Conservation (phyloP, 2,888 invertebrate species). For the Drosophila maculinotata region DNA sequence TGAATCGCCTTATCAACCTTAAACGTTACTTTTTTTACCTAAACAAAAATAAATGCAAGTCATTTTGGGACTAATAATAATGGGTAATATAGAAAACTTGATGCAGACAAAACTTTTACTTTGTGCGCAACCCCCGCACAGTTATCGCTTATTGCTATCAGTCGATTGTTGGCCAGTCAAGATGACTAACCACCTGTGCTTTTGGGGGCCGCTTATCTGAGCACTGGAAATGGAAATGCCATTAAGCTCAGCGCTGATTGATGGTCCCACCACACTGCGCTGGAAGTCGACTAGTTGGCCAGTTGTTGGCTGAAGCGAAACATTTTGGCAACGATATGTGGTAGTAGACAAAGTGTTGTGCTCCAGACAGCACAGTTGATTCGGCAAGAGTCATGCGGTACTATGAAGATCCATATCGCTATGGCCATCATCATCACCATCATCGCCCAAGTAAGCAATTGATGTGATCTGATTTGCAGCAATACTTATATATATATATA, state of each 20-base stretch:
- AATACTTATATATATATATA: background rate
- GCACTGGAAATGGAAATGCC: slow-evolving; percentile 31
- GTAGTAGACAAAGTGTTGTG: slow-evolving; percentile 60
- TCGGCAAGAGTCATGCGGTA: slow-evolving; percentile 56
- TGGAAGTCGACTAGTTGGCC: slow-evolving; percentile 13
- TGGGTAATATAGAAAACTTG: too few species aligned
- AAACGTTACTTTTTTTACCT: too few species aligned
- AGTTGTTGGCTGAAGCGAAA: background rate
- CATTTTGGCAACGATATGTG: slow-evolving; percentile 13
- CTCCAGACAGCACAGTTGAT: slow-evolving; percentile 37
- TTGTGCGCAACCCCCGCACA: slow-evolving; percentile 18
- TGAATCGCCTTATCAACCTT: too few species aligned
- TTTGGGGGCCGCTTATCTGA: slow-evolving; percentile 30
- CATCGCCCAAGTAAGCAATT: slow-evolving; percentile 68
- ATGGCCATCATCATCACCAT: slow-evolving; percentile 73
- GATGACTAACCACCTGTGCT: slow-evolving; percentile 41
- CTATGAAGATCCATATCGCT: slow-evolving; percentile 74
- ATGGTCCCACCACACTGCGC: slow-evolving; percentile 28
- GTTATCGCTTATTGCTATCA: slow-evolving; percentile 16
- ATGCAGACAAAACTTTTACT: too few species aligned
- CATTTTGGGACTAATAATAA: too few species aligned
- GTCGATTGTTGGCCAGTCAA: slow-evolving; percentile 11
- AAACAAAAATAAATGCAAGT: too few species aligned
- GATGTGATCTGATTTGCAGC: too few species aligned
- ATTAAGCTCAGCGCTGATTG: slow-evolving; percentile 51